Evolutionary conservation across 2,113 vertebrate genomes (phyloP).

Genomic region (Dissostichus mawsoni): DNA sequence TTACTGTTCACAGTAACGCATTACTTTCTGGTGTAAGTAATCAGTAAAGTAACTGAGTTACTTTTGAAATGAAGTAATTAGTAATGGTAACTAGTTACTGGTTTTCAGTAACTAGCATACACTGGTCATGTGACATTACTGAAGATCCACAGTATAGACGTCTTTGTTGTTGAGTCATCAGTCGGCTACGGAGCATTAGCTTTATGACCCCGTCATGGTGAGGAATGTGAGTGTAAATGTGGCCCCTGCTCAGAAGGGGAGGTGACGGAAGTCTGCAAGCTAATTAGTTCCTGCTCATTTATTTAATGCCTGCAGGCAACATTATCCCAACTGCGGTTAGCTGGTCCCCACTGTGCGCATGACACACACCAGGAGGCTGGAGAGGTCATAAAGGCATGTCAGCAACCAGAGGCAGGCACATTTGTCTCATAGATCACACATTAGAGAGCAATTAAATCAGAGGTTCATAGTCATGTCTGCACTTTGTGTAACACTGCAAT

Average conservation of each 20-base stretch:
- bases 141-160: not conserved
- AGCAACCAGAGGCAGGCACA: constrained; percentile 21
- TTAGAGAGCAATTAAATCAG: constrained; percentile 33
- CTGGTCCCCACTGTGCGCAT: constrained; percentile 41
- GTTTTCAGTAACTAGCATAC: too few relatives aligned
- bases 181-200: constrained; percentile 20
- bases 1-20: too few relatives aligned
- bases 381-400: constrained; percentile 37
- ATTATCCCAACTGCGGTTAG: constrained; percentile 66
- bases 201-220: constrained; percentile 64
- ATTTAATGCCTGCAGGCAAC: constrained; percentile 65
- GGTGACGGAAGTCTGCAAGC: constrained; percentile 60
- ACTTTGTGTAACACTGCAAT: not conserved
- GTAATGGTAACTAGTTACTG: too few relatives aligned
- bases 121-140: constrained; percentile 11
- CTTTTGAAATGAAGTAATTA: too few relatives aligned
- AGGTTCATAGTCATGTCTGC: not conserved
- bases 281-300: constrained; percentile 79
- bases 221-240: constrained; percentile 63
- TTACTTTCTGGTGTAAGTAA: too few relatives aligned
- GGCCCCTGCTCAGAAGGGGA: constrained; percentile 43
- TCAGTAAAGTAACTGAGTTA: too few relatives aligned
- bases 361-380: constrained; percentile 53
- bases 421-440: constrained; percentile 51
- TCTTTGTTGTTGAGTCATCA: constrained; percentile 37